These are phyloP conservation scores for Dynastes tityus DNA, from an alignment of 2,888 invertebrate genomes.

Conservation along the genomic window DNA sequence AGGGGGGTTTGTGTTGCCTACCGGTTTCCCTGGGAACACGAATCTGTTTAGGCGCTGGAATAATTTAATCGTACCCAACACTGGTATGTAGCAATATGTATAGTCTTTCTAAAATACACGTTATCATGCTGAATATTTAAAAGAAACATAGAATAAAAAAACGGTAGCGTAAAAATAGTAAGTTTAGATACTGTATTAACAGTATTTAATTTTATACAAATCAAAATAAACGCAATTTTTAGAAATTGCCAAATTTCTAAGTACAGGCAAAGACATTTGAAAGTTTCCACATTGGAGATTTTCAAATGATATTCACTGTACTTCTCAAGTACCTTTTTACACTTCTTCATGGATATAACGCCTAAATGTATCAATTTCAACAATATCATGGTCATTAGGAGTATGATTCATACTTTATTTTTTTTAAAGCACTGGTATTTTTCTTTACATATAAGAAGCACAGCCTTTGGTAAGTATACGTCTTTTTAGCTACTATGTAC, in stretches of 20 bases:
- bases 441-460: conserved; percentile 35
- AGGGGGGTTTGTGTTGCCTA: no score
- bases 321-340: neutral
- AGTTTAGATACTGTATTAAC: neutral
- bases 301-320: neutral
- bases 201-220: neutral
- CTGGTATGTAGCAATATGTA: no score
- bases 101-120: no score
- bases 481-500: neutral
- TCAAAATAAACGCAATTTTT: neutral
- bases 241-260: neutral
- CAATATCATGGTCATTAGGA: no score
- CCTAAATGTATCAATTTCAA: conserved; percentile 1
- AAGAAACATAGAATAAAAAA: no score
- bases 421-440: conserved; percentile 7
- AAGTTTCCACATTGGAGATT: neutral
- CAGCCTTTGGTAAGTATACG: conserved; percentile 39
- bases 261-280: neutral
- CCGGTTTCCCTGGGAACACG: no score
- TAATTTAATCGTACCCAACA: no score
- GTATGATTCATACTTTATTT: no score
- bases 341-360: neutral
- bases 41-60: no score
- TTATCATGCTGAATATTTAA: no score
- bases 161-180: no score